Base-by-base conservation (phyloP, 2,113 vertebrate genomes). In the Peromyscus polionotus region DNA sequence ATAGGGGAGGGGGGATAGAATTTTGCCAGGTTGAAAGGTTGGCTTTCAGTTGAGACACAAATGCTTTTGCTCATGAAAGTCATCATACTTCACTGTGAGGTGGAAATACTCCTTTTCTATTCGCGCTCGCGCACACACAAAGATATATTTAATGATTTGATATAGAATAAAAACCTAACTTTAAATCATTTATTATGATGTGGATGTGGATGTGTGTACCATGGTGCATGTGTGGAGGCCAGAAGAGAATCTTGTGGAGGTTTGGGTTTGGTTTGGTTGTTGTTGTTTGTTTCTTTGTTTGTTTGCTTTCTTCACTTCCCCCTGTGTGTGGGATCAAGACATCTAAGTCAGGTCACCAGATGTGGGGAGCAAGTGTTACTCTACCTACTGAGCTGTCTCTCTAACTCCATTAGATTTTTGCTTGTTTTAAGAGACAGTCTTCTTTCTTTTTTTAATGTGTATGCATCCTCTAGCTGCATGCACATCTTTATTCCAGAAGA, bases 111-210 rank as follows among this genome's bases (percentile, higher is more conserved):
- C 4, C 42, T 16, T 94, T 96, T 13, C 17, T 92, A 70, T 85
- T 93, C 76, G 92, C n/a, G 79, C 77, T 91, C 20, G 59, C 7
- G 79, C 39, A 81, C 14, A 93, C 42, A 86, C 81, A 63, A 77
- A 77, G 31, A 81, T 39, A 84, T 31, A n/a, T 22, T 70, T 54
- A 97, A 94, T 75, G 19, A 9, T 5, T 68, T 95, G 13, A 73
- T n/a, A 84, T 31, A 48, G n/a, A 92, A 88, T 87, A 90, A 94
- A 90, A 90, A 80, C 22, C 65, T 87, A 88, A 88, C 22, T 57
- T 72, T 36, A 68, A 87, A 68, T 20, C 63, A 68, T 13, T 68
- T 67, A 17, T 67, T 67, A 51, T 86, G 19, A 48, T 86, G 51
- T 61, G 57, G 9, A 7, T 12, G 5, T 42, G 39, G n/a, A 36